Percentiles rank a stretch among this genome's conserved stretches.
phyloP scores from a whole-genome alignment of 2,888 invertebrate genomes.

The Leptopterna dolabrata region DNA sequence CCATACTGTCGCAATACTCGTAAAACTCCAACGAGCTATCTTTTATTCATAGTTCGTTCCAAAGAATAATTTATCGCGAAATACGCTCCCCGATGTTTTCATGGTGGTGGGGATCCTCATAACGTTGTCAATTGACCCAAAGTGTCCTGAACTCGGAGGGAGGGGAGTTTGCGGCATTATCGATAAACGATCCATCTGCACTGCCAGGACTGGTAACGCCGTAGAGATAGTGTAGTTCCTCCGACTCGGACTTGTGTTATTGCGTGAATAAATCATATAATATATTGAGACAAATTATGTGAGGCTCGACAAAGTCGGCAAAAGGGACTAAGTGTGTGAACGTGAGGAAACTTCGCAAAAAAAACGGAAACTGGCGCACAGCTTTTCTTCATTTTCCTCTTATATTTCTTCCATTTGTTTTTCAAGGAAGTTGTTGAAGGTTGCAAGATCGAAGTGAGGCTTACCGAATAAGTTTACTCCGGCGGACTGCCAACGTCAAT shows the following conservation, averaged over 20 bases:
- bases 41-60: background rate
- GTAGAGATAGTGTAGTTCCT: background rate
- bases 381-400: background rate
- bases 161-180: background rate
- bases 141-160: background rate
- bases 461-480: too few species aligned
- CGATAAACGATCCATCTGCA: background rate
- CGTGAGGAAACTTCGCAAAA: background rate
- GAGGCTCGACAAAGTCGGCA: background rate
- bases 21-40: background rate
- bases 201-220: background rate
- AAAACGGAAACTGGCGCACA: background rate
- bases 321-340: background rate
- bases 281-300: background rate
- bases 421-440: background rate
- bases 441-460: too few species aligned
- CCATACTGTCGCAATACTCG: too few species aligned
- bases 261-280: slow-evolving; percentile 3
- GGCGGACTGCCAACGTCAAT: too few species aligned
- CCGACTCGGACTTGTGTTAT: background rate
- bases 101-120: background rate
- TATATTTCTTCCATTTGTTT: background rate
- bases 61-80: background rate
- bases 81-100: background rate
- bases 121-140: background rate